phyloP scores from a whole-genome alignment of 64 coral and sea anemone genomes.

The Actinia tenebrosa region DNA sequence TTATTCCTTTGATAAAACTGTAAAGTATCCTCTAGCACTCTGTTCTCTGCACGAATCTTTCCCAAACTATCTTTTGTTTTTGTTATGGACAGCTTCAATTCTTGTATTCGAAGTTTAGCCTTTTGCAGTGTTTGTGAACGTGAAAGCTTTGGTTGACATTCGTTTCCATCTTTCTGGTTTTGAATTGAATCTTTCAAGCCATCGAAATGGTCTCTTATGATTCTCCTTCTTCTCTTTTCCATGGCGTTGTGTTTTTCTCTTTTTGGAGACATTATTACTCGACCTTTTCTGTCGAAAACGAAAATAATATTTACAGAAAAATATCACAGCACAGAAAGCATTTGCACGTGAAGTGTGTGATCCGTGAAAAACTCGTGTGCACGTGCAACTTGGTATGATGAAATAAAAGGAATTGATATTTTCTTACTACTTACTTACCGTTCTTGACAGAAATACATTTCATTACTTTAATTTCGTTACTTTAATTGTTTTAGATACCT shows the following conservation, averaged over 20 bases:
- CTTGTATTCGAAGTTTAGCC: not conserved
- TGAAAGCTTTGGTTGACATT: not conserved
- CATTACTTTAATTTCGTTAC: too few relatives aligned
- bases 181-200: slow-evolving; percentile 1
- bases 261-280: not conserved
- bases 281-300: not conserved
- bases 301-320: not conserved
- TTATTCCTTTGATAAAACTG: not conserved
- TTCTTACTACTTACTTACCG: too few relatives aligned
- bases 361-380: too few relatives aligned
- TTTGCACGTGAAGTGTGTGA: not conserved
- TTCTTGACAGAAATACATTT: too few relatives aligned
- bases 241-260: slow-evolving; percentile 3
- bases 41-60: slow-evolving; percentile 1
- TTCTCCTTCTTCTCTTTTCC: not conserved
- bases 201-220: not conserved
- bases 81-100: not conserved
- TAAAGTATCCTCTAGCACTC: not conserved
- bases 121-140: not conserved
- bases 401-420: not conserved
- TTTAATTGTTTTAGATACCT: too few relatives aligned
- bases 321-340: not conserved
- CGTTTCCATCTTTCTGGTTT: not conserved
- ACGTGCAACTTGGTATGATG: not conserved
- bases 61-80: not conserved